phyloP scores from a whole-genome alignment of 2,797 vertebrate genomes.

The Aulostomus chinensis region DNA sequence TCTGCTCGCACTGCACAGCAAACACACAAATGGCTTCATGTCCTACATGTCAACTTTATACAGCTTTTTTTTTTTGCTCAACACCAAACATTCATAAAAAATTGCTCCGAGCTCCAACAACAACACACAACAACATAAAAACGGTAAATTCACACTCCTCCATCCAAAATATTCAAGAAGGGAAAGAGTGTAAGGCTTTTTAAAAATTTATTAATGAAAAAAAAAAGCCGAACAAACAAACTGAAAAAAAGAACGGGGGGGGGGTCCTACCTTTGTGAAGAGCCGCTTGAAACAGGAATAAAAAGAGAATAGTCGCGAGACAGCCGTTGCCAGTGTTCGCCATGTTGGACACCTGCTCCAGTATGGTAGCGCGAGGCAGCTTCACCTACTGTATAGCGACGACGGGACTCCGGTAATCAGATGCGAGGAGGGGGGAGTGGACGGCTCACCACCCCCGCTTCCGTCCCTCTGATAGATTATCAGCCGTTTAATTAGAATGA shows the following conservation, averaged over 20 bases:
- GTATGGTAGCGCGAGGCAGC: slow-evolving; percentile 81
- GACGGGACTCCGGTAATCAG: slow-evolving; percentile 71
- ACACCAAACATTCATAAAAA: no score
- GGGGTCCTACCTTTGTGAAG: slow-evolving; percentile 87
- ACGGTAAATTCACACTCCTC: slow-evolving; percentile 2
- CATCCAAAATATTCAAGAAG: no score
- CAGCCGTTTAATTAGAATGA: slow-evolving; percentile 3
- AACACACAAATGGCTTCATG: no score
- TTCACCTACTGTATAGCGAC: slow-evolving; percentile 74
- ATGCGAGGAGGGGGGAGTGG: slow-evolving; percentile 64
- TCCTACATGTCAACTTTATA: slow-evolving; percentile 53
- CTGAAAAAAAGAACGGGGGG: slow-evolving; percentile 2
- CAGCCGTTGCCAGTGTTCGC: slow-evolving; percentile 86
- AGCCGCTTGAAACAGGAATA: slow-evolving; percentile 84
- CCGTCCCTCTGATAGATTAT: no score
- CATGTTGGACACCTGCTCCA: slow-evolving; percentile 96
- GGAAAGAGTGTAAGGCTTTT: no score
- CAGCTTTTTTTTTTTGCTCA: no score
- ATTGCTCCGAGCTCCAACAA: slow-evolving; percentile 27
- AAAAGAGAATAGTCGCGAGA: slow-evolving; percentile 85
- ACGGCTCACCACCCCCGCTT: slow-evolving; percentile 27
- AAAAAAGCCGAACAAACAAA: slow-evolving; percentile 23
- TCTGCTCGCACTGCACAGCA: no score
- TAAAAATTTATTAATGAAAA: no score
- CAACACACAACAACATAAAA: slow-evolving; percentile 23